Conservation (phyloP, 2,797 vertebrate genomes). For the Presbytis comata region DNA sequence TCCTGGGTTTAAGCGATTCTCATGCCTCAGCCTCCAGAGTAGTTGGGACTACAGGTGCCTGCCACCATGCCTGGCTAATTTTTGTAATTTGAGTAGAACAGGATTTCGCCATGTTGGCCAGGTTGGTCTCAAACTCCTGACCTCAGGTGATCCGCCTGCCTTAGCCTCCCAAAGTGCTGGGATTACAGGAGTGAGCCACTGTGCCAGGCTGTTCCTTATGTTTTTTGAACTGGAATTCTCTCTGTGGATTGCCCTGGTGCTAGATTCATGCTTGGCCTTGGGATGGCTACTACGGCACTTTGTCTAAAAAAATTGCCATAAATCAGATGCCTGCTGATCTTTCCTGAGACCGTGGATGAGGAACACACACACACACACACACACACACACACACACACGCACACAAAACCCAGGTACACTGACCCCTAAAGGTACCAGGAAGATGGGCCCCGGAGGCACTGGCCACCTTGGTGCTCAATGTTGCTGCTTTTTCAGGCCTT, state of each 20-base stretch:
- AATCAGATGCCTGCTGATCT: not conserved
- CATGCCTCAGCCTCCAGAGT: not conserved
- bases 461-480: not conserved
- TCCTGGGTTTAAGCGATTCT: not conserved
- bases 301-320: not conserved
- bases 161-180: not conserved
- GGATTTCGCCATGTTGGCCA: not conserved
- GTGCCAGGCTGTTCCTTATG: not conserved
- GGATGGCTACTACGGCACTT: not conserved
- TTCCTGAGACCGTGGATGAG: not conserved
- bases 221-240: not conserved
- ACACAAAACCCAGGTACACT: not conserved
- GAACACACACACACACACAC: not conserved
- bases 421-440: not conserved
- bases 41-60: not conserved
- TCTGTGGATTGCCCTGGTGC: not conserved
- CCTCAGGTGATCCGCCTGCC: not conserved
- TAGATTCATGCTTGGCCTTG: not conserved
- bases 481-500: not conserved
- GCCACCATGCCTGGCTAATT: not conserved
- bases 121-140: not conserved
- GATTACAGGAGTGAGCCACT: not conserved
- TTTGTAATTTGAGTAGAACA: not conserved
- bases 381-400: not conserved
- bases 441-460: not conserved